phyloP scores from a whole-genome alignment of 2,888 invertebrate species.

The Atethmia centrago region DNA sequence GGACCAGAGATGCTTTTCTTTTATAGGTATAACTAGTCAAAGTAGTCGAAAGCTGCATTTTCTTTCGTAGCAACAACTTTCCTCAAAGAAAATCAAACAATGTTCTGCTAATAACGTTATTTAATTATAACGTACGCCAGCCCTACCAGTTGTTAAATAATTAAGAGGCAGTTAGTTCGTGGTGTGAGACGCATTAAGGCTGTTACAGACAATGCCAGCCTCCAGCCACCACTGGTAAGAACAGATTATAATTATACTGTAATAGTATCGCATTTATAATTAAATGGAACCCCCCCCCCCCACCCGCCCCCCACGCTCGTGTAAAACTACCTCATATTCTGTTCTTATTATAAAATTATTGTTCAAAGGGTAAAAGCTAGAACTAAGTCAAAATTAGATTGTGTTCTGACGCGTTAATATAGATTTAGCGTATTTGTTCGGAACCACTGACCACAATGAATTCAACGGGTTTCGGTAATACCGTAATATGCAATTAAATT shows the following conservation, averaged over 20 bases:
- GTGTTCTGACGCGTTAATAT: conserved; percentile 11
- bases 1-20: neutral
- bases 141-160: conserved; percentile 79
- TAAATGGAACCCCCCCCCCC: conserved; percentile 56
- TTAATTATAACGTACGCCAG: conserved; percentile 32
- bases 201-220: conserved; percentile 70
- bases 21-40: neutral
- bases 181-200: conserved; percentile 78
- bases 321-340: conserved; percentile 18
- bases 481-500: conserved; percentile 46
- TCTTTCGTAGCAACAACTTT: neutral
- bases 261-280: conserved; percentile 50
- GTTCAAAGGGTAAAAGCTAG: conserved; percentile 1
- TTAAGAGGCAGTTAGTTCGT: conserved; percentile 82
- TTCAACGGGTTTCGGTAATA: conserved; percentile 46
- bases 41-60: neutral
- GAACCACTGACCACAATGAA: conserved; percentile 42
- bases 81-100: conserved; percentile 13
- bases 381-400: conserved; percentile 25
- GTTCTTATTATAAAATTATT: conserved; percentile 33
- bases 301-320: conserved; percentile 53
- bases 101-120: conserved; percentile 20
- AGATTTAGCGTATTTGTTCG: conserved; percentile 36
- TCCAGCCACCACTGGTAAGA: conserved; percentile 41
- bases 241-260: conserved; percentile 64